Percentiles rank a stretch among this genome's conserved stretches.
phyloP scores from a whole-genome alignment of 1,140 invertebrate species.

The Lordiphosa mommai region DNA sequence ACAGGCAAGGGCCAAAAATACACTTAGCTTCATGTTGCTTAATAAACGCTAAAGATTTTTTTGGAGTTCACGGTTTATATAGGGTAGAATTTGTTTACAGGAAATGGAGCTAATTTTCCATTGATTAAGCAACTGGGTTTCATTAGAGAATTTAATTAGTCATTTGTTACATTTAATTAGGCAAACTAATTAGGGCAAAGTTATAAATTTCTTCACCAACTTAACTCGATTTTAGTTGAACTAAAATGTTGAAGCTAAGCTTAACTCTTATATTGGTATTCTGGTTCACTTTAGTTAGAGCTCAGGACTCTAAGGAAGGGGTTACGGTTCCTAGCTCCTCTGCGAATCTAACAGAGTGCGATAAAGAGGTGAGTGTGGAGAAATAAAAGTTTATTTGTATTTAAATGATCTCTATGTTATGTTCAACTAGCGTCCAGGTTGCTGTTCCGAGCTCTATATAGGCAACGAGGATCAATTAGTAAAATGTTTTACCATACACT shows the following conservation, averaged over 20 bases:
- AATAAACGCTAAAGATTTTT: background rate
- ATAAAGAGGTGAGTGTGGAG: constrained; percentile 22
- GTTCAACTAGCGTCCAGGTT: constrained; percentile 27
- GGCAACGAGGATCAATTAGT: constrained; percentile 25
- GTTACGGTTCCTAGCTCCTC: background rate
- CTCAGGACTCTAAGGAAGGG: constrained; percentile 23
- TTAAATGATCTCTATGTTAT: background rate
- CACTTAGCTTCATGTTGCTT: constrained; percentile 17
- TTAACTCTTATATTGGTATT: constrained; percentile 7
- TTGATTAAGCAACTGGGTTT: constrained; percentile 17
- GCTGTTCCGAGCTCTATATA: constrained; percentile 42
- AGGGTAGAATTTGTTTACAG: constrained; percentile 3
- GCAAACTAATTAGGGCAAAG: constrained; percentile 21
- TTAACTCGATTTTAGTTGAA: constrained; percentile 8
- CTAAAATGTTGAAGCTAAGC: constrained; percentile 19
- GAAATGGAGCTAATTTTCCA: constrained; percentile 22
- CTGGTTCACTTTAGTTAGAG: constrained; percentile 3
- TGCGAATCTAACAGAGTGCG: constrained; percentile 10
- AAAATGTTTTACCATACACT: constrained; percentile 51
- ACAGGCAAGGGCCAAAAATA: constrained; percentile 10
- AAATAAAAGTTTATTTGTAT: background rate
- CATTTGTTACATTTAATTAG: constrained; percentile 51
- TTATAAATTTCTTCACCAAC: constrained; percentile 34
- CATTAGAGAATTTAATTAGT: constrained; percentile 4
- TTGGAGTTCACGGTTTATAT: constrained; percentile 11